These are phyloP conservation scores for Aleiodes sp. DNA, from an alignment of 1,140 invertebrate species.

Conservation along the genomic window DNA sequence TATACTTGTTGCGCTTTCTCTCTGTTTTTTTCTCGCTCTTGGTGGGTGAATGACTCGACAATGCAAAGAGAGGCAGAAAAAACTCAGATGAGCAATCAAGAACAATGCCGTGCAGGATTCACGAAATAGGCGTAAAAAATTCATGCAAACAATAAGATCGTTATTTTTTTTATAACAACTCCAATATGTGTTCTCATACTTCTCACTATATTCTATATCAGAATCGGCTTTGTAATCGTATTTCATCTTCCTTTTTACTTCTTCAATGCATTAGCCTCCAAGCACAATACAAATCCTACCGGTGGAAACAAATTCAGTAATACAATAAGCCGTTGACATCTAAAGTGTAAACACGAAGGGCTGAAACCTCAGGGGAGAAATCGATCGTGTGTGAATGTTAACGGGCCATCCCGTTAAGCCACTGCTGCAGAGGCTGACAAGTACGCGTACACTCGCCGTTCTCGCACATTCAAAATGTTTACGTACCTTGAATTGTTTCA, in stretches of 20 bases:
- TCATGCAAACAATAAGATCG: too few species aligned
- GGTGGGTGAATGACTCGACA: neutral
- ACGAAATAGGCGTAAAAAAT: too few species aligned
- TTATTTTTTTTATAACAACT: too few species aligned
- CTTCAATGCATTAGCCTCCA: too few species aligned
- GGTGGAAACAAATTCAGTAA: neutral
- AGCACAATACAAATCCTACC: too few species aligned
- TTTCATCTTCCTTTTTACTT: too few species aligned
- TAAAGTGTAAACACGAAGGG: slow-evolving; percentile 36
- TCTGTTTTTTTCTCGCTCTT: slow-evolving; percentile 7
- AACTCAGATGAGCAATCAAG: neutral
- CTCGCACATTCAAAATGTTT: neutral
- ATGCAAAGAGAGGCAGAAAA: neutral
- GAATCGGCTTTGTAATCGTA: too few species aligned
- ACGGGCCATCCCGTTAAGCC: neutral
- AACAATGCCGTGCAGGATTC: too few species aligned
- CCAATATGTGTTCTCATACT: too few species aligned
- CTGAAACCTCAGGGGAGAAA: slow-evolving; percentile 21
- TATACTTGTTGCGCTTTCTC: slow-evolving; percentile 32
- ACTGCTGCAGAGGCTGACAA: slow-evolving; percentile 1
- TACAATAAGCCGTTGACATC: slow-evolving; percentile 35
- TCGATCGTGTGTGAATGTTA: slow-evolving; percentile 7
- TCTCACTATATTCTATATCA: too few species aligned
- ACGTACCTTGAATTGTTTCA: neutral
- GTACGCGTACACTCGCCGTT: neutral